A percentile compares a stretch with the other conserved stretches of the same genome.
phyloP scores from a whole-genome alignment of 1,140 invertebrate species.

The Heliconius hewitsoni region DNA sequence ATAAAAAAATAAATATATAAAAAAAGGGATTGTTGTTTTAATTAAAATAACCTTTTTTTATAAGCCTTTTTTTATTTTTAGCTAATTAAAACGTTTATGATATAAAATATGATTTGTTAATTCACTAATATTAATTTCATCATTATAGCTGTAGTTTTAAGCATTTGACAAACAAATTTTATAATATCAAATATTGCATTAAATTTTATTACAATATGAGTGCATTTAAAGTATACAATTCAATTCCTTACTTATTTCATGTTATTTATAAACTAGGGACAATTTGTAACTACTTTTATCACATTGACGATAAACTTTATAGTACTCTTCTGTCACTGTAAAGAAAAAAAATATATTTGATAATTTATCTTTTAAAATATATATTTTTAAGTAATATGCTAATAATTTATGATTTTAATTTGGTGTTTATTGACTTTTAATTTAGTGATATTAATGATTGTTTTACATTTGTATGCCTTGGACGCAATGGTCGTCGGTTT shows the following conservation, averaged over 20 bases:
- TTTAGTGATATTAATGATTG: no score
- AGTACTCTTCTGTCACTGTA: constrained; percentile 18
- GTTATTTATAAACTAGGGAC: not conserved
- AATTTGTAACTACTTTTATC: not conserved
- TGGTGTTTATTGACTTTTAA: no score
- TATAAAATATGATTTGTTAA: not conserved
- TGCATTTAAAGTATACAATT: no score
- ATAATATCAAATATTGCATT: no score
- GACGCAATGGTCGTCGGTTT: no score
- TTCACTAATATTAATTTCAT: not conserved
- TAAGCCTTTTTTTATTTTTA: constrained; percentile 12
- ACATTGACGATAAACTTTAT: not conserved
- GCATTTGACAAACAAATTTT: not conserved
- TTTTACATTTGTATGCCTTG: no score
- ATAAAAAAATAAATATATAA: constrained; percentile 68
- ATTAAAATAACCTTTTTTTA: constrained; percentile 9
- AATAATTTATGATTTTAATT: no score
- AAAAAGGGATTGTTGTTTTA: constrained; percentile 55
- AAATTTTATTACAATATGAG: no score
- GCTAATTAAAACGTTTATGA: not conserved
- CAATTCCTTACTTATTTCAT: no score
- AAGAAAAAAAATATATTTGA: not conserved
- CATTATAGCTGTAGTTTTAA: not conserved
- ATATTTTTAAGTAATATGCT: no score
- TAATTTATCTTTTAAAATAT: no score